Evolutionary conservation across 2,113 vertebrate genomes (phyloP).

Genomic region (Galbula dea): DNA sequence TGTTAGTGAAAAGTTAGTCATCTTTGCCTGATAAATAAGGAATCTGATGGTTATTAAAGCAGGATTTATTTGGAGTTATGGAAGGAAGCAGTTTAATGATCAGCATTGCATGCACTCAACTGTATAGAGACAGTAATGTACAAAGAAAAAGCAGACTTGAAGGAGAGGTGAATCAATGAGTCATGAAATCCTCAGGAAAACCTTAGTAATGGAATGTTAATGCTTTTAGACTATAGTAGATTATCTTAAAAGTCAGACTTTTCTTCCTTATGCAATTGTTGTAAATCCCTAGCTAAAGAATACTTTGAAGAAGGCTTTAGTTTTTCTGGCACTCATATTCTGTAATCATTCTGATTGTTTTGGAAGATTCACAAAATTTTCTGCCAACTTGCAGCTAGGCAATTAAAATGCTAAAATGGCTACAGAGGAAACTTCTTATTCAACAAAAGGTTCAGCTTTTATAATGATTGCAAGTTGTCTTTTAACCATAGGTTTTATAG

Average conservation of each 20-base stretch:
- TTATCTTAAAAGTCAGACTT: slow-evolving; percentile 88
- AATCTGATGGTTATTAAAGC: slow-evolving; percentile 39
- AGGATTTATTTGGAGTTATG: slow-evolving; percentile 45
- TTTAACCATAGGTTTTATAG: slow-evolving; percentile 56
- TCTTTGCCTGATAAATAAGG: slow-evolving; percentile 47
- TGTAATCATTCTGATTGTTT: slow-evolving; percentile 65
- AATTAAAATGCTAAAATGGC: slow-evolving; percentile 70
- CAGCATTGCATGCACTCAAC: slow-evolving; percentile 35
- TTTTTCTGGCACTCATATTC: slow-evolving; percentile 69
- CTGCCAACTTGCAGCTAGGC: slow-evolving; percentile 63
- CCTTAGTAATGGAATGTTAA: slow-evolving; percentile 87
- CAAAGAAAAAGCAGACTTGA: slow-evolving; percentile 67
- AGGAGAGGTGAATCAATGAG: slow-evolving; percentile 75
- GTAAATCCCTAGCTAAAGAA: slow-evolving; percentile 78
- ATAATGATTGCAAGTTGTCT: slow-evolving; percentile 66
- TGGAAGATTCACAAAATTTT: slow-evolving; percentile 70
- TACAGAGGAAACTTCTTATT: slow-evolving; percentile 47
- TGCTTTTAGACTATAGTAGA: slow-evolving; percentile 84
- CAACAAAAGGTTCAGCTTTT: slow-evolving; percentile 33
- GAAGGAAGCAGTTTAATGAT: slow-evolving; percentile 72
- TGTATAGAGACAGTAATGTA: slow-evolving; percentile 52
- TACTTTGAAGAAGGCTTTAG: slow-evolving; percentile 76
- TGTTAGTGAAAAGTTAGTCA: slow-evolving; percentile 11
- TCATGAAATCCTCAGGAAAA: slow-evolving; percentile 81
- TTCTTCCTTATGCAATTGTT: slow-evolving; percentile 74